Base-by-base conservation (phyloP, 2,888 invertebrate species). In the Myathropa florea region DNA sequence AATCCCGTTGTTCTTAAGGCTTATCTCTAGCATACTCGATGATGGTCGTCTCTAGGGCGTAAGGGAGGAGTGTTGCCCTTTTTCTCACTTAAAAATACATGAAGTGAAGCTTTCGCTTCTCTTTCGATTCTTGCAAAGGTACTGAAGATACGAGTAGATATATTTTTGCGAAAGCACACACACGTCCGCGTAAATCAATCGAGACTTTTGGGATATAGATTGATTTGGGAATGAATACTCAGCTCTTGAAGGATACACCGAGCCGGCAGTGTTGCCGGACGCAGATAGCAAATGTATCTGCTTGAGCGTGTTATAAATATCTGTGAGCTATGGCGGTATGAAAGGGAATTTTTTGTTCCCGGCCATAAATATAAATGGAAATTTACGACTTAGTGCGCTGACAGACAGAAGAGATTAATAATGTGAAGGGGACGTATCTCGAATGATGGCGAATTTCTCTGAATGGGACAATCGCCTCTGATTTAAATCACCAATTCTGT, bases 1-100 rank as follows among this genome's bases (percentile, higher is more conserved):
- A 86, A 86, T 86, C 86, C 82, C 75, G 83, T 83, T 83, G 86
- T 83, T 83, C 82, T 78, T 55, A 57, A 26, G 75, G 79, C 83
- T 78, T 86, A 86, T 78, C 83, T 71, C 24, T 12, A 64, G 65
- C 71, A 78, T 79, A 71, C 67, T 73, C 76, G 77, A 63, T 73
- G 86, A 86, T 75, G 79, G 78, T 72, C 63, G 82, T 86, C 86
- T 83, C 86, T 63, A 4, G 83, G 63, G 86, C 14, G 57, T 73
- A 82, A 78, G 73, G 55, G n/a, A n/a, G n/a, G n/a, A 6, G 46
- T 46, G 46, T 18, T 4, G 46, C n/a, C 46, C 46, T 46, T 46
- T 46, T 86, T 70, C 67, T 67, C 77, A 83, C 46, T 86, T 83
- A 83, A 86, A 83, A 83, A 86, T 86, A 78, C 73, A 86, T 79